A percentile compares a stretch with the other conserved stretches of the same genome.
These are phyloP conservation scores for Poeciliopsis infans DNA, from an alignment of 2,797 vertebrate species.

Conservation along the genomic window DNA sequence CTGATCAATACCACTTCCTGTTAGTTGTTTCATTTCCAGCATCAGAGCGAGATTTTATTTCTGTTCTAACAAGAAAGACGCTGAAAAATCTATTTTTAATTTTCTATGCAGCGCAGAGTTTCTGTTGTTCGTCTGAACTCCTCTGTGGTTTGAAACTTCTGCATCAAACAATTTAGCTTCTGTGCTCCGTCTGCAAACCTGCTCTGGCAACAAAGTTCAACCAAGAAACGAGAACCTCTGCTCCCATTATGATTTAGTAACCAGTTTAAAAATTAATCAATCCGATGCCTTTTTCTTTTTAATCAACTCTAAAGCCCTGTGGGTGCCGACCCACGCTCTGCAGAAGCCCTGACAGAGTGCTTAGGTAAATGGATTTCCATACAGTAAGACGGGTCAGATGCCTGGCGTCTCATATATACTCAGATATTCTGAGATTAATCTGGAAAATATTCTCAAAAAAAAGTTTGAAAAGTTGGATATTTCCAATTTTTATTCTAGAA, in stretches of 20 bases:
- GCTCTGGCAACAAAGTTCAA: slow-evolving; percentile 17
- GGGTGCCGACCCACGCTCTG: slow-evolving; percentile 14
- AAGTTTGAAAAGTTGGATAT: too few species aligned
- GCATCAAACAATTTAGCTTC: not conserved
- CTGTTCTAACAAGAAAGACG: slow-evolving; percentile 11
- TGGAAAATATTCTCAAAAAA: too few species aligned
- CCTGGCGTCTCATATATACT: too few species aligned
- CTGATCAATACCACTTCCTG: slow-evolving; percentile 47
- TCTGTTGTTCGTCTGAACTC: not conserved
- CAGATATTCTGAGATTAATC: too few species aligned
- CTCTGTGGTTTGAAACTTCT: slow-evolving; percentile 4
- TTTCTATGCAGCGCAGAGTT: slow-evolving; percentile 13
- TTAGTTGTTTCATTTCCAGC: slow-evolving; percentile 53
- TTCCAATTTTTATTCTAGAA: too few species aligned
- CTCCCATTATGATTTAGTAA: slow-evolving; percentile 33
- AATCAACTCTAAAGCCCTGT: slow-evolving; percentile 45
- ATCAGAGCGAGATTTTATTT: slow-evolving; percentile 35
- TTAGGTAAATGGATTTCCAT: slow-evolving; percentile 41
- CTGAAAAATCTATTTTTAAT: slow-evolving; percentile 29
- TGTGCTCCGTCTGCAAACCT: not conserved
- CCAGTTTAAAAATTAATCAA: slow-evolving; percentile 47
- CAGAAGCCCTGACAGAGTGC: slow-evolving; percentile 49
- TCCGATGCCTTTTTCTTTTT: slow-evolving; percentile 40
- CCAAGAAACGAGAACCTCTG: slow-evolving; percentile 21
- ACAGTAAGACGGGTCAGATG: not conserved